phyloP scores from a whole-genome alignment of 2,113 vertebrate genomes.

The Triplophysa rosa region DNA sequence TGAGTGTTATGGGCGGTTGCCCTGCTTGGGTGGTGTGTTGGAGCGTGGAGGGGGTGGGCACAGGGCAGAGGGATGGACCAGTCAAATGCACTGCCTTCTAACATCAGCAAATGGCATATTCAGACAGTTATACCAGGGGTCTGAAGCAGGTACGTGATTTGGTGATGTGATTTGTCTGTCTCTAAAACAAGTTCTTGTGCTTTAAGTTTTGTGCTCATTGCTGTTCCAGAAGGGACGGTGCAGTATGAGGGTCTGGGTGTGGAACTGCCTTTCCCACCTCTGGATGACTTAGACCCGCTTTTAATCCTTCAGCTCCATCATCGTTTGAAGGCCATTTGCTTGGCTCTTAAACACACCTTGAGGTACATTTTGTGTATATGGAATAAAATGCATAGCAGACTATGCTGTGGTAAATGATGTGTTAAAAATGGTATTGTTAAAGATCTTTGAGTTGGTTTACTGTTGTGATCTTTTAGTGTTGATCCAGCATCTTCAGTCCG shows the following conservation, averaged over 20 bases:
- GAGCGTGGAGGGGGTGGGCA: conserved; percentile 80
- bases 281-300: conserved; percentile 75
- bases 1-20: conserved; percentile 81
- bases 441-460: background rate
- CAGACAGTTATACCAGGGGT: conserved; percentile 77
- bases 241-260: conserved; percentile 79
- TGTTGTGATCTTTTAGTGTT: conserved; percentile 62
- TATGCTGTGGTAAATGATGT: background rate
- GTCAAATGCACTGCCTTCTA: conserved; percentile 84
- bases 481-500: conserved; percentile 82
- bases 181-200: background rate
- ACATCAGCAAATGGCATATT: conserved; percentile 79
- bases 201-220: background rate
- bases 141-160: conserved; percentile 74
- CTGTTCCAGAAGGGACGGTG: conserved; percentile 67
- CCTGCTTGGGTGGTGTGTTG: conserved; percentile 81
- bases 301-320: conserved; percentile 77
- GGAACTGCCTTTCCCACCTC: conserved; percentile 72
- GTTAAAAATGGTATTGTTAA: background rate
- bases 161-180: background rate
- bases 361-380: conserved; percentile 54
- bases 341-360: conserved; percentile 78
- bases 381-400: too few relatives aligned
- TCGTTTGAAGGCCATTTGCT: conserved; percentile 77
- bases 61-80: conserved; percentile 82